Evolutionary conservation across 2,113 vertebrate species (phyloP), one percentile per base, ranked within the genome.

Genomic region (Sphyrna mokarran): DNA sequence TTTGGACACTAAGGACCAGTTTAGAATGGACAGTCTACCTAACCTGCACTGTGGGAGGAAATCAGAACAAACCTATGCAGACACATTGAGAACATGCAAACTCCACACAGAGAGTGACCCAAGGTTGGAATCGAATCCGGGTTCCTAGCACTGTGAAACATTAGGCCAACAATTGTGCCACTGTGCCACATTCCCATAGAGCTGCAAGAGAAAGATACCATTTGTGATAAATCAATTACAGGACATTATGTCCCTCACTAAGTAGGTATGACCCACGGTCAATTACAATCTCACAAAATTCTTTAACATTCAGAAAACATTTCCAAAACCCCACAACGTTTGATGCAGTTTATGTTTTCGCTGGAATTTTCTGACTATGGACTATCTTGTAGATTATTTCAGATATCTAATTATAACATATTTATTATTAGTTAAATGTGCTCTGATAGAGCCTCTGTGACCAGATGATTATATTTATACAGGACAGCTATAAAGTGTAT

Each of bases 391-490:
- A 72, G 16, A 23, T 95, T 29, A 72, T 76, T 54, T 43, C n/a
- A 37, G 48, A 40, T 48, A 10, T 33, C 40, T 72, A 95, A 48
- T 95, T 54, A 95, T 54, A 26, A 26, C 16, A 16, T 54, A 72
- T 95, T 94, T 68, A 68, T 94, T 70, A 95, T 70, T 95, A 72
- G 94, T 43, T 70, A 72, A 72, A 95, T 70, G 94, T 54, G 9
- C 69, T 61, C 61, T 43, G 29, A 72, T 43, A 95, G 37, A 23
- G 23, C 66, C 69, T 70, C 93, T 95, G 94, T 70, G 9, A 66
- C 89, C 61, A 66, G 33, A 37, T 93, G 89, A 93, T 93, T 93
- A 66, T 61, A 93, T 66, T 89, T 66, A 93, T 93, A n/a, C 89
- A 95, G 94, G 94, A 72, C 69, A 54, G 40, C 23, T 95, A 76